Conservation (phyloP, 2,888 invertebrate genomes). For the Pollenia labialis region DNA sequence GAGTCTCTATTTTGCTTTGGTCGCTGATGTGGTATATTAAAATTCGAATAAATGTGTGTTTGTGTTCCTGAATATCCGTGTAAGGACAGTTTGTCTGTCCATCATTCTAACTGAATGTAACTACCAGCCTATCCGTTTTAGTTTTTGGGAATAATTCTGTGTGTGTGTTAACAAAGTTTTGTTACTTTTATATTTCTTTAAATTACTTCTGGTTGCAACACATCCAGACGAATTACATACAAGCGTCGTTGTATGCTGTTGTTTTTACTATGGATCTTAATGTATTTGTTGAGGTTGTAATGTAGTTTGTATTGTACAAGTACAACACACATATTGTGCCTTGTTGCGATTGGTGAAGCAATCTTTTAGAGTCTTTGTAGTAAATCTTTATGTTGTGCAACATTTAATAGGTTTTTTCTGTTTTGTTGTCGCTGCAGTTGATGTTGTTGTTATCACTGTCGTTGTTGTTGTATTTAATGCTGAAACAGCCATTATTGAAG, state of each 20-base stretch:
- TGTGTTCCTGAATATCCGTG: conserved; percentile 28
- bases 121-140: conserved; percentile 2
- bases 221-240: not conserved
- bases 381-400: conserved; percentile 67
- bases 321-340: conserved; percentile 15
- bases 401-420: conserved; percentile 60
- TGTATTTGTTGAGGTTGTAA: conserved; percentile 40
- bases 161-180: conserved; percentile 52
- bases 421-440: conserved; percentile 57
- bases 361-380: conserved; percentile 39
- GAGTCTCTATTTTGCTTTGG: conserved; percentile 32
- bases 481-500: conserved; percentile 64
- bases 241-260: conserved; percentile 3
- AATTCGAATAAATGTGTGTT: conserved; percentile 37
- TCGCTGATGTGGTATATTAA: conserved; percentile 68
- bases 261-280: conserved; percentile 46
- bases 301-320: conserved; percentile 42
- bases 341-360: conserved; percentile 36
- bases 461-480: conserved; percentile 48
- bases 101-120: not conserved
- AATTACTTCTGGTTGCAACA: conserved; percentile 56
- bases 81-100: conserved; percentile 58
- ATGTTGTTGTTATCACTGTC: conserved; percentile 30
- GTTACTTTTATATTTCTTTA: conserved; percentile 62
- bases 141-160: not conserved